Conservation (phyloP, 1,140 invertebrate species). For the Nilaparvata lugens region DNA sequence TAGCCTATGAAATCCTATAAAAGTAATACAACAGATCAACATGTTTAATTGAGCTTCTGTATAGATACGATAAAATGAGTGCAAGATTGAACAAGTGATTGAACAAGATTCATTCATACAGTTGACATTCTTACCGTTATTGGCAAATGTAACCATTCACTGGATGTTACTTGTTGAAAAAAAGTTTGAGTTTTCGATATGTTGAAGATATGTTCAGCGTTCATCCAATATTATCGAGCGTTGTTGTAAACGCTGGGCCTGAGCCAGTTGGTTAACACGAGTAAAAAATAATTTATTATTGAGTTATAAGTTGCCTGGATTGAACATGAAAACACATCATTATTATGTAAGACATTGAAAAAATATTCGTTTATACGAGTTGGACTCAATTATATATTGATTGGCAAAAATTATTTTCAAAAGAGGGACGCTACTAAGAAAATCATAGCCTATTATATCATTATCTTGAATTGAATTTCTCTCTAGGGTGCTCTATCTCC, state of each 20-base stretch:
- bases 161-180: neutral
- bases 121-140: neutral
- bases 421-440: too few relatives aligned
- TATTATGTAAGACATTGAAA: neutral
- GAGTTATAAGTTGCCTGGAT: neutral
- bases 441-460: too few relatives aligned
- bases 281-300: neutral
- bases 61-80: neutral
- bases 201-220: neutral
- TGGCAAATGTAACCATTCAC: neutral
- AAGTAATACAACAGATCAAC: too few relatives aligned
- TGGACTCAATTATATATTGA: too few relatives aligned
- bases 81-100: conserved; percentile 2
- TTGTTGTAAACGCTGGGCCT: neutral
- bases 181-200: neutral
- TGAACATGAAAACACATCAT: neutral
- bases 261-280: neutral
- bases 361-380: too few relatives aligned
- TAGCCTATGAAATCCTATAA: too few relatives aligned
- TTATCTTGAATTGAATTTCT: too few relatives aligned
- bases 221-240: neutral
- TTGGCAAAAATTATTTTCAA: too few relatives aligned
- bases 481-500: too few relatives aligned
- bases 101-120: neutral
- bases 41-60: neutral